Evolutionary conservation across 2,797 vertebrate species (phyloP).

Genomic region (Serranus cabrilla): DNA sequence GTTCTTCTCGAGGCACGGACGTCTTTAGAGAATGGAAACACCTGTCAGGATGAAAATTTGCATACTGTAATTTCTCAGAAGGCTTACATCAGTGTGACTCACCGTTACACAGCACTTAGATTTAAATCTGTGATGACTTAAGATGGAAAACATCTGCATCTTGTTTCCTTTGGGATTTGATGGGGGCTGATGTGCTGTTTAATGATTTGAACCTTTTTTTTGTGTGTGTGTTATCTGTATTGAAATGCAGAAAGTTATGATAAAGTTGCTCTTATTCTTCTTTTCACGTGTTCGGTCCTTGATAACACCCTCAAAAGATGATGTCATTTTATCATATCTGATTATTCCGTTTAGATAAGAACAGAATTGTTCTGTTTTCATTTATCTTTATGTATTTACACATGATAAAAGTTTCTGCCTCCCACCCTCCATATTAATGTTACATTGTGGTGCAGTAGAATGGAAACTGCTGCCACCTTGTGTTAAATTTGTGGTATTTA

Average conservation of each 20-base stretch:
- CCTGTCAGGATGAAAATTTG: neutral
- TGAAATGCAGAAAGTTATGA: neutral
- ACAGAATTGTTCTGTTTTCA: neutral
- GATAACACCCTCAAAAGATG: neutral
- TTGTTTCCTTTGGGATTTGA: neutral
- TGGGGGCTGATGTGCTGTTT: neutral
- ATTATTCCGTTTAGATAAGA: neutral
- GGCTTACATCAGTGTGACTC: constrained; percentile 19
- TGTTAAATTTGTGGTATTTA: constrained; percentile 13
- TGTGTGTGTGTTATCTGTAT: neutral
- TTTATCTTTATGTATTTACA: neutral
- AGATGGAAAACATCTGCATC: constrained; percentile 10
- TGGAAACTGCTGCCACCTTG: constrained; percentile 53
- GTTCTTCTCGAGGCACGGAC: neutral
- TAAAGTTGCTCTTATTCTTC: neutral
- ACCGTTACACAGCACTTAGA: neutral
- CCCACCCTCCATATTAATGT: neutral
- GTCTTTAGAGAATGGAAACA: constrained; percentile 15
- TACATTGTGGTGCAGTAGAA: neutral
- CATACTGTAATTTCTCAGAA: constrained; percentile 8
- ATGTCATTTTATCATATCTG: neutral
- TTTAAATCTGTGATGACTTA: constrained; percentile 11
- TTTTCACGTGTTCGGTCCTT: neutral
- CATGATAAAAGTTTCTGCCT: neutral
- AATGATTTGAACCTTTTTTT: neutral